Percentiles rank a stretch among this genome's conserved stretches.
phyloP scores from a whole-genome alignment of 2,113 vertebrate genomes.

The Mobula birostris region DNA sequence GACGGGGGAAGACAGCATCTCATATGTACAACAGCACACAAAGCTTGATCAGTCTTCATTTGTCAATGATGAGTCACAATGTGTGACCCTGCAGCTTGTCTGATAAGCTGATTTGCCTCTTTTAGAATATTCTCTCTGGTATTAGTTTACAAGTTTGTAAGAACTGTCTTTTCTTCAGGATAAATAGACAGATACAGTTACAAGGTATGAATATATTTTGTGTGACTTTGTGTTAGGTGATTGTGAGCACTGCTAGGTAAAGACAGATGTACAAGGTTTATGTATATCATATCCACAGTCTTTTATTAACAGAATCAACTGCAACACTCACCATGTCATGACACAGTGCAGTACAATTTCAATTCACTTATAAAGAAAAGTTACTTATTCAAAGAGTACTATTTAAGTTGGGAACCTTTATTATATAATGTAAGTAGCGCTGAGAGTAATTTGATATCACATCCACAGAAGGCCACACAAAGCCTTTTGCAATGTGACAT shows the following conservation, averaged over 20 bases:
- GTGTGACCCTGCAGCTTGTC: slow-evolving; percentile 34
- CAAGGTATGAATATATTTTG: slow-evolving; percentile 52
- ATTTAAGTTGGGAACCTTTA: slow-evolving; percentile 21
- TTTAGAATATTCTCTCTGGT: slow-evolving; percentile 49
- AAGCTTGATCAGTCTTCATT: slow-evolving; percentile 48
- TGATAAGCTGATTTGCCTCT: slow-evolving; percentile 49
- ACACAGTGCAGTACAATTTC: background rate
- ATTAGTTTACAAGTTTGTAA: slow-evolving; percentile 49
- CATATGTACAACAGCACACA: slow-evolving; percentile 45
- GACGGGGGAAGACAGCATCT: slow-evolving; percentile 49
- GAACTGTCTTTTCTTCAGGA: slow-evolving; percentile 47
- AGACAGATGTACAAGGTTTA: slow-evolving; percentile 17
- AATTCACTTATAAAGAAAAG: background rate
- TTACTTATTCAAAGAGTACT: background rate
- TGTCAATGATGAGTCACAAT: slow-evolving; percentile 42
- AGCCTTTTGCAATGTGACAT: background rate
- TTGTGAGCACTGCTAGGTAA: background rate
- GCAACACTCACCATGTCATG: background rate
- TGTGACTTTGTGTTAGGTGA: slow-evolving; percentile 17
- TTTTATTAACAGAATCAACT: background rate
- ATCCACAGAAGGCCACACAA: background rate
- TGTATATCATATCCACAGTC: background rate
- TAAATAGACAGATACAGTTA: slow-evolving; percentile 48
- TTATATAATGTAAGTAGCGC: background rate
- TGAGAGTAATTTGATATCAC: background rate